Percentiles rank a stretch among this genome's conserved stretches.
phyloP scores from a whole-genome alignment of 1,140 invertebrate genomes.

The Heliothis virescens region DNA sequence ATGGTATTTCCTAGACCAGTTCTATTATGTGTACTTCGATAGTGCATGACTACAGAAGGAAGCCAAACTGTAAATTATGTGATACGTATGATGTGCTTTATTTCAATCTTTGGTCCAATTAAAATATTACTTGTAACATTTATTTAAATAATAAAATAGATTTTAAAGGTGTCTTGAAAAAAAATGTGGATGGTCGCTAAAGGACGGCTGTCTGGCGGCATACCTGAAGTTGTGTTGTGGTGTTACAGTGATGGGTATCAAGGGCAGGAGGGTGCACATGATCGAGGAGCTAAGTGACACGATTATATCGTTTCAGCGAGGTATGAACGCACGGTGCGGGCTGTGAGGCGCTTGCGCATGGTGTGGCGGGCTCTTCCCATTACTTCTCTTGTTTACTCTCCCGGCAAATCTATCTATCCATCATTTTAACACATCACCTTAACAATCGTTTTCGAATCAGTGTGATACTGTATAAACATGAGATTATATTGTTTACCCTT shows the following conservation, averaged over 20 bases:
- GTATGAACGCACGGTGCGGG: conserved; percentile 87
- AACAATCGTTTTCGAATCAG: conserved; percentile 1
- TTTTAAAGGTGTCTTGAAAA: conserved; percentile 14
- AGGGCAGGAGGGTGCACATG: conserved; percentile 98
- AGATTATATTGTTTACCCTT: not conserved
- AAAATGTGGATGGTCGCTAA: conserved; percentile 16
- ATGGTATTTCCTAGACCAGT: conserved; percentile 54
- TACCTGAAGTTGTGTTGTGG: conserved; percentile 77
- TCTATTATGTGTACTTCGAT: conserved; percentile 39
- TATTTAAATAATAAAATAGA: too few relatives aligned
- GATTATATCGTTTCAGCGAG: conserved; percentile 99
- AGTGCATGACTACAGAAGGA: conserved; percentile 57
- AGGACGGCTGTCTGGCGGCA: conserved; percentile 52
- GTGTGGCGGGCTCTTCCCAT: conserved; percentile 63
- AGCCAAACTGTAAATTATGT: conserved; percentile 10
- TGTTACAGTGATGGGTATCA: conserved; percentile 98
- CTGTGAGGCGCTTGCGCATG: conserved; percentile 67
- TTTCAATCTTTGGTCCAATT: not conserved
- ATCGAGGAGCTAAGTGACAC: conserved; percentile 99
- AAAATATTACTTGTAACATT: too few relatives aligned
- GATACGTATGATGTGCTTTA: not conserved
- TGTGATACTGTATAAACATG: not conserved
- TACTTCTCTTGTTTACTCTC: conserved; percentile 43
- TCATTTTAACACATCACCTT: conserved; percentile 31
- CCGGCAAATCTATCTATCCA: conserved; percentile 28